Base-by-base conservation (phyloP, 2,113 vertebrate species). In the Scytalopus superciliaris region DNA sequence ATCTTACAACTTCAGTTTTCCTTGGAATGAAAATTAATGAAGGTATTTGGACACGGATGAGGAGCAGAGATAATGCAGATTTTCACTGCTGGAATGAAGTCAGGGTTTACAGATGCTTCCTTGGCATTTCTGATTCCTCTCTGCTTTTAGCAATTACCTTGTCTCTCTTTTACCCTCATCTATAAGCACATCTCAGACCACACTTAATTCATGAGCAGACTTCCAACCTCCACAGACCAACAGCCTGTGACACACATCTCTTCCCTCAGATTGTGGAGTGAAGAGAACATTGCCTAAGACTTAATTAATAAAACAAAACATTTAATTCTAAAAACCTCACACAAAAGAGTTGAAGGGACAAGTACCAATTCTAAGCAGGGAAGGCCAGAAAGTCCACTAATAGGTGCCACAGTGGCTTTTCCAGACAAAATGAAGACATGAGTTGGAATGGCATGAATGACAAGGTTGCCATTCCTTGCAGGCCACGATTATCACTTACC, bases 401-500 rank as follows among this genome's bases (percentile, higher is more conserved):
- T 14, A 74, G 31, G 30, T 80, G 90, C 79, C 73, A 90, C n/a
- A 42, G 73, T 81, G 83, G 79, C 79, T 95, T 94, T 96, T 87
- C 90, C 80, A 89, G 79, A 50, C 0, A 1, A 92, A 92, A 89
- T 75, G 68, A 90, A 95, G 88, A 88, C 68, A 47, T 75, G 83
- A 90, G 76, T 52, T 75, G 52, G 76, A 84, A 73, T 2, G 17
- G 83, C n/a, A 2, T 87, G 86, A 93, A 75, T 0, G 1, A 76
- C 70, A 91, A 75, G 33, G 50, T 21, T 90, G 82, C 82, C 91
- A 55, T 77, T 93, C 82, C 91, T 95, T 90, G 85, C 85, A 94
- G 91, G 67, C 93, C 91, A 68, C 86, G 90, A 90, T 96, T 90
- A 91, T 86, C 87, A 69, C 85, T 94, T 95, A 70, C 67, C 55